Evolutionary conservation across 2,888 invertebrate genomes (phyloP).

Genomic region (Steinernema carpocapsae): DNA sequence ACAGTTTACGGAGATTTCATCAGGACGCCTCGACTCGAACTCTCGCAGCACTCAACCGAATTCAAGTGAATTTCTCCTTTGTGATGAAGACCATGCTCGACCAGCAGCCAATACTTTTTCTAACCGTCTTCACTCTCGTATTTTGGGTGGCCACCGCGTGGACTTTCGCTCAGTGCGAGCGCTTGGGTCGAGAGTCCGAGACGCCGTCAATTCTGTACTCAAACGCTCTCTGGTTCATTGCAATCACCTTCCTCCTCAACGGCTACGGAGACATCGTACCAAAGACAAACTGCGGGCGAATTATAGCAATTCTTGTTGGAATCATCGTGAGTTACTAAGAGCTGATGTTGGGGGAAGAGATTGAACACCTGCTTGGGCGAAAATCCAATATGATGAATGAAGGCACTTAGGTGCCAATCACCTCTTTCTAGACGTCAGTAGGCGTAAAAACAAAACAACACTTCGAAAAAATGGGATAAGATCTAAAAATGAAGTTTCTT

Average conservation of each 20-base stretch:
- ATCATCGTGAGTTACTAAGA: conserved; percentile 84
- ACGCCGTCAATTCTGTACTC: conserved; percentile 62
- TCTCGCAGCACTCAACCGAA: conserved; percentile 72
- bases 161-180: conserved; percentile 97
- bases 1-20: conserved; percentile 14
- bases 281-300: conserved; percentile 98
- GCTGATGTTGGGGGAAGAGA: neutral
- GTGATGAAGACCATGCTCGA: conserved; percentile 98
- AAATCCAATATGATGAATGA: too few species aligned
- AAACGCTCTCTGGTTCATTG: conserved; percentile 68
- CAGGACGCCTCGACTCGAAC: conserved; percentile 86
- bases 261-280: conserved; percentile 98
- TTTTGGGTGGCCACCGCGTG: conserved; percentile 99
- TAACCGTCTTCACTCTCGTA: conserved; percentile 97
- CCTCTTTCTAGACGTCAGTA: too few species aligned
- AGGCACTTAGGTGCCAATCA: too few species aligned
- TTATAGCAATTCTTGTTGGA: conserved; percentile 97
- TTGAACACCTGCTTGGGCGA: too few species aligned
- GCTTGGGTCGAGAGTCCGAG: conserved; percentile 74
- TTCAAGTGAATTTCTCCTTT: conserved; percentile 92
- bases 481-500: too few species aligned
- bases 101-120: conserved; percentile 95
- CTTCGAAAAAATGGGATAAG: too few species aligned
- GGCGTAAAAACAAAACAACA: too few species aligned
- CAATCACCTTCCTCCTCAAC: conserved; percentile 92